These are phyloP conservation scores for Montipora efflorescens DNA, from an alignment of 64 coral and sea anemone species.

Conservation along the genomic window DNA sequence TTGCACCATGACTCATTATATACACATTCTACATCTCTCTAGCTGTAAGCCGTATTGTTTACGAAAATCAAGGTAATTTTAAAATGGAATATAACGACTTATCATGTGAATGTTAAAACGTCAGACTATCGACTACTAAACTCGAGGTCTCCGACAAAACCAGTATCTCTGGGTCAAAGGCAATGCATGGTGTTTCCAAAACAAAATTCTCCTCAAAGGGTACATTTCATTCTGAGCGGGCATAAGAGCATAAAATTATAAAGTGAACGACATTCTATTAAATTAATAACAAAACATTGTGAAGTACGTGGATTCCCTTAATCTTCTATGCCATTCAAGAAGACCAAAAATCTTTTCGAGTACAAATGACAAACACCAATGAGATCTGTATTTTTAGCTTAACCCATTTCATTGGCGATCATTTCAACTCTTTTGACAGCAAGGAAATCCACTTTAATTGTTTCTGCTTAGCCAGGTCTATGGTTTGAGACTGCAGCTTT, in stretches of 20 bases:
- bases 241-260: no score
- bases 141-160: neutral
- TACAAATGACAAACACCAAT: neutral
- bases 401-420: no score
- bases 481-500: neutral
- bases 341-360: neutral
- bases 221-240: neutral
- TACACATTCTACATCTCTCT: neutral
- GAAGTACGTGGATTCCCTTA: neutral
- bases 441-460: neutral
- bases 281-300: neutral
- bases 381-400: no score
- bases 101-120: neutral
- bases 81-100: constrained; percentile 22
- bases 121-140: neutral
- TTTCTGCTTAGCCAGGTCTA: neutral
- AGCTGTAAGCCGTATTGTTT: neutral
- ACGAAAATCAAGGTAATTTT: constrained; percentile 30
- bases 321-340: neutral
- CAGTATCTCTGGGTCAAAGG: no score
- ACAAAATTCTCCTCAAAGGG: neutral
- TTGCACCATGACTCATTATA: neutral
- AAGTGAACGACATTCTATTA: neutral
- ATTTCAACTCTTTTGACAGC: no score
- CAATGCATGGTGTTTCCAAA: no score